Evolutionary conservation across 2,888 invertebrate species (phyloP), one percentile per base, ranked within the genome.

Genomic region (Drosophila incognita): DNA sequence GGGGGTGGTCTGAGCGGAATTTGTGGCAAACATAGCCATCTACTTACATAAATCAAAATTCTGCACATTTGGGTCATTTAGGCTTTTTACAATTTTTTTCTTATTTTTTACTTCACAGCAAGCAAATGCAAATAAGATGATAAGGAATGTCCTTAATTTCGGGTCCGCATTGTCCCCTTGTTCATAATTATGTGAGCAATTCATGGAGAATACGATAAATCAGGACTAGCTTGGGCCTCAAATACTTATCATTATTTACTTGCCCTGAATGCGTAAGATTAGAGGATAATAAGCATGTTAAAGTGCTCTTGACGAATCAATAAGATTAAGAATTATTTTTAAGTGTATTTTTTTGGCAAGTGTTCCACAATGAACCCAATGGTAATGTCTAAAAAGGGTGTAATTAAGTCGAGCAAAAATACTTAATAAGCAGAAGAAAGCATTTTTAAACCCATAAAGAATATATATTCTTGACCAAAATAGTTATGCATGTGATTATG

Each of bases 21-120:
- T 40, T 38, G 36, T 29, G 64, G 67, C 61, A 8, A 46, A 24
- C 24, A 15, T 24, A 21, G 42, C 21, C 42, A 59, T 59, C 48
- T 36, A 65, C 78, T 64, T 66, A 69, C 66, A 79, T 79, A 79
- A 79, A 79, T 79, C 82, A 79, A 81, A 82, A 82, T 80, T 79
- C 79, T 79, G 79, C 71, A 69, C 82, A 82, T 74, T 82, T 74
- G 18, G 79, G 68, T 61, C 74, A 78, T 79, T 78, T 79, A 62
- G 74, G 74, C 74, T 68, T 78, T 76, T 72, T 63, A 48, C 15
- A 48, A 36, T 56, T 49, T 57, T 46, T 68, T 27, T 13, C 5
- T 4, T 10, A 5, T n/a, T 33, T 49, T 54, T 51, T 42, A 58
- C 29, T 67, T 40, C 36, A 35, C 53, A 76, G 56, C 61, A 53